Evolutionary conservation across 2,113 vertebrate genomes (phyloP), one percentile per base, ranked within the genome.

Genomic region (Petromus typicus): DNA sequence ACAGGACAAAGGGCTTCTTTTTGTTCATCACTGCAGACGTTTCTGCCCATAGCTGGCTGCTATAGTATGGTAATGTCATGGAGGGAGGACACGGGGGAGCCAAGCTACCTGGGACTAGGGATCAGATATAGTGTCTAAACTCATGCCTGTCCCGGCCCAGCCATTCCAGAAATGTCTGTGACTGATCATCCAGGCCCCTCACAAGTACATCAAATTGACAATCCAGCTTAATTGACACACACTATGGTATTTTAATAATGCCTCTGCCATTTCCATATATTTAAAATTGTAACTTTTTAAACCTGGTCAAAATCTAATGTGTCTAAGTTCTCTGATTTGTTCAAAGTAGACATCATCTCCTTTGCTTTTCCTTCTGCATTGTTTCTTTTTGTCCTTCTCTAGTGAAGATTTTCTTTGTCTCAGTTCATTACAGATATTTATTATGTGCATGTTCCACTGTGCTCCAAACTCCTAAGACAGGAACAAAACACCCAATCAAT

Each of bases 221-320:
- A 76, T 16, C 43, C 73, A 76, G 43, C 27, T 48, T 76, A 48
- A 30, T 76, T 76, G 3, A 17, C 27, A 76, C 27, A 17, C 23
- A 25, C 40, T 34, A 85, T 18, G 63, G 27, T 69, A 92, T 90
- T 93, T 86, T 87, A 91, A 64, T 82, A 86, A 95, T 83, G 75
- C 18, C 32, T 83, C 43, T 8, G 79, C 34, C 30, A 90, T 78
- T 85, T 81, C 40, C 48, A 79, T 17, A 78, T 43, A 82, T 67
- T 22, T 27, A 95, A 86, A 90, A 66, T 16, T 79, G 57, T 34
- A 54, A 76, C 64, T 85, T 84, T 97, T 81, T 22, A 61, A 95
- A 85, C 7, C 7, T 71, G 93, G 45, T 2, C 76, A 67, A 94
- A 54, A 73, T 32, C 7, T n/a, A 88, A 76, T 61, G 85, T 37